Percentiles rank a stretch among this genome's conserved stretches.
Conservation (phyloP, 2,888 invertebrate species). For the Melanotus villosus region DNA sequence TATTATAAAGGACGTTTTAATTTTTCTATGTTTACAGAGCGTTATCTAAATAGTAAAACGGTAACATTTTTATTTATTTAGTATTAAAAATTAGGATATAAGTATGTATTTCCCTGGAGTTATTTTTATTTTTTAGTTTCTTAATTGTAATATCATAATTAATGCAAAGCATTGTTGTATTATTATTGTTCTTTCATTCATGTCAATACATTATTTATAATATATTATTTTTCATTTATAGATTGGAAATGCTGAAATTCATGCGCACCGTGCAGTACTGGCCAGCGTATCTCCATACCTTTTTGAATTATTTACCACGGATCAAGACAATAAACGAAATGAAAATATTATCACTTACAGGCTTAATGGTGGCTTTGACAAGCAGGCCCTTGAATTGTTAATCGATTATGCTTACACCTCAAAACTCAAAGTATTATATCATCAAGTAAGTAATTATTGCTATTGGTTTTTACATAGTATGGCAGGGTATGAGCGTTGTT, state of each 20-base stretch:
- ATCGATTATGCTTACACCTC: slow-evolving; percentile 90
- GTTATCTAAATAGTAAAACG: slow-evolving; percentile 61
- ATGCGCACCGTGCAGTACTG: slow-evolving; percentile 84
- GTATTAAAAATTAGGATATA: slow-evolving; percentile 7
- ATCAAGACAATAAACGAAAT: slow-evolving; percentile 69
- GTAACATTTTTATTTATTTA: slow-evolving; percentile 61
- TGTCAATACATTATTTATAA: not conserved
- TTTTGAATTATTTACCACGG: slow-evolving; percentile 79
- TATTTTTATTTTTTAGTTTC: slow-evolving; percentile 7
- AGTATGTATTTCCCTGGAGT: not conserved
- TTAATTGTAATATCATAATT: not conserved
- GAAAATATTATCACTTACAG: slow-evolving; percentile 74
- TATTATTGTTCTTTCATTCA: not conserved
- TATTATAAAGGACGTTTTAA: slow-evolving; percentile 63
- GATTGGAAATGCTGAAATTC: slow-evolving; percentile 80
- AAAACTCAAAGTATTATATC: slow-evolving; percentile 71
- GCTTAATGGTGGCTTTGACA: slow-evolving; percentile 76
- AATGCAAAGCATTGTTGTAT: not conserved
- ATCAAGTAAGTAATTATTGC: slow-evolving; percentile 62
- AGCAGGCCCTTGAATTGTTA: slow-evolving; percentile 79
- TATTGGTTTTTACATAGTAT: too few species aligned
- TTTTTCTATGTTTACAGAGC: slow-evolving; percentile 67
- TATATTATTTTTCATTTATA: slow-evolving; percentile 57
- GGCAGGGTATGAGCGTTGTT: not conserved
- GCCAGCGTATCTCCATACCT: slow-evolving; percentile 85